phyloP scores from a whole-genome alignment of 2,113 vertebrate genomes.

The Rhagologus leucostigma region DNA sequence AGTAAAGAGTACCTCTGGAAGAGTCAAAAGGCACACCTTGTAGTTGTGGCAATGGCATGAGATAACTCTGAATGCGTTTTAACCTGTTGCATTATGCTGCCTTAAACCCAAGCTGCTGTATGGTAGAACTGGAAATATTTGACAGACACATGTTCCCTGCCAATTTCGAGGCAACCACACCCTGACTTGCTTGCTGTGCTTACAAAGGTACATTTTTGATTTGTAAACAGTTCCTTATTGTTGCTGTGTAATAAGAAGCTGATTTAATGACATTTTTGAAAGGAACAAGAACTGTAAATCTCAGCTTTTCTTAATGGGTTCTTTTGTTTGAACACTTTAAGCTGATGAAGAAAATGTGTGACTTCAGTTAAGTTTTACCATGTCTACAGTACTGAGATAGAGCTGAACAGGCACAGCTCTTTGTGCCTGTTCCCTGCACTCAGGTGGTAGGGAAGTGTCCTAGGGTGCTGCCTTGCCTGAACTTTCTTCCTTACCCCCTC shows the following conservation, averaged over 20 bases:
- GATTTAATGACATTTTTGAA: not conserved
- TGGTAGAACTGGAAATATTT: slow-evolving; percentile 54
- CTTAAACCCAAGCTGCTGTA: not conserved
- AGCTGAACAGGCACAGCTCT: not conserved
- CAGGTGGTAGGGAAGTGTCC: not conserved
- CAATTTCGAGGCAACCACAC: not conserved
- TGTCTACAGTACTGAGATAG: rapidly evolving
- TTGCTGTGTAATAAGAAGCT: not conserved
- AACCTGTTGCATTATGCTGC: slow-evolving; percentile 21
- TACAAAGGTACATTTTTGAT: not conserved
- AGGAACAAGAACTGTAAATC: not conserved
- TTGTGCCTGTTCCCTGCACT: not conserved
- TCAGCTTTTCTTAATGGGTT: not conserved
- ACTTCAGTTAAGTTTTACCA: not conserved
- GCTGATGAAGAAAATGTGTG: not conserved
- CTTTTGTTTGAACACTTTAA: not conserved
- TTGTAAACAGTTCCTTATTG: slow-evolving; percentile 1
- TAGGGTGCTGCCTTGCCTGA: not conserved
- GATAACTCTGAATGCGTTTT: slow-evolving; percentile 25
- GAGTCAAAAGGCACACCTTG: slow-evolving; percentile 39
- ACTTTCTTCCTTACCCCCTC: not conserved
- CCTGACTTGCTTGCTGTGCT: not conserved
- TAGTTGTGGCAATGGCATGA: not conserved
- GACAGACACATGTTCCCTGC: not conserved
- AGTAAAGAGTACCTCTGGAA: not conserved